Evolutionary conservation across 2,113 vertebrate genomes (phyloP).

Genomic region (Micronycteris hirsuta): DNA sequence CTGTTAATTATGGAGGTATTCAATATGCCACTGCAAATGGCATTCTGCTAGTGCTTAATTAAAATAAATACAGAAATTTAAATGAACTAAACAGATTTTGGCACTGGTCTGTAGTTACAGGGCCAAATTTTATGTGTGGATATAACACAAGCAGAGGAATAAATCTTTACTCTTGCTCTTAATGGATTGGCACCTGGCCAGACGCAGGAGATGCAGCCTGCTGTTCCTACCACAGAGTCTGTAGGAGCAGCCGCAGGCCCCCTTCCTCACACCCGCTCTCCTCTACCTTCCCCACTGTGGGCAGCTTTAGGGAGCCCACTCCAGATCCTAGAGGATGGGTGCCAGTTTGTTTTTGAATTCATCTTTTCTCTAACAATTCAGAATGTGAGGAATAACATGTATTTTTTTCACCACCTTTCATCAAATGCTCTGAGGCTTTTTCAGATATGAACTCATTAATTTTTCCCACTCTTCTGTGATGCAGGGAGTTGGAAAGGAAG

Average conservation of each 20-base stretch:
- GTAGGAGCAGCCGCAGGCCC: neutral
- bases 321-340: neutral
- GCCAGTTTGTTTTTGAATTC: neutral
- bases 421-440: neutral
- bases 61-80: constrained; percentile 71
- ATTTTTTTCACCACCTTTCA: neutral
- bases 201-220: neutral
- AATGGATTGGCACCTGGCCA: constrained; percentile 28
- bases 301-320: neutral
- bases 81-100: constrained; percentile 61
- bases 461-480: neutral
- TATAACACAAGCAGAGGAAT: neutral
- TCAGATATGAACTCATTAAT: neutral
- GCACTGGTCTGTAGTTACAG: neutral
- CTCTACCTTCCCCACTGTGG: fast-evolving
- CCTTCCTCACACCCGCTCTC: fast-evolving
- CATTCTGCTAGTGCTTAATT: constrained; percentile 64
- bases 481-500: neutral
- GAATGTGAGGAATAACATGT: neutral
- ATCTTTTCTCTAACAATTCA: neutral
- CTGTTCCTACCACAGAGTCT: fast-evolving
- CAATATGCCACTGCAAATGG: constrained; percentile 66
- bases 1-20: constrained; percentile 68
- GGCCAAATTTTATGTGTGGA: constrained; percentile 44
- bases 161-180: constrained; percentile 12